Conservation (phyloP, 2,113 vertebrate species). For the Python bivittatus region DNA sequence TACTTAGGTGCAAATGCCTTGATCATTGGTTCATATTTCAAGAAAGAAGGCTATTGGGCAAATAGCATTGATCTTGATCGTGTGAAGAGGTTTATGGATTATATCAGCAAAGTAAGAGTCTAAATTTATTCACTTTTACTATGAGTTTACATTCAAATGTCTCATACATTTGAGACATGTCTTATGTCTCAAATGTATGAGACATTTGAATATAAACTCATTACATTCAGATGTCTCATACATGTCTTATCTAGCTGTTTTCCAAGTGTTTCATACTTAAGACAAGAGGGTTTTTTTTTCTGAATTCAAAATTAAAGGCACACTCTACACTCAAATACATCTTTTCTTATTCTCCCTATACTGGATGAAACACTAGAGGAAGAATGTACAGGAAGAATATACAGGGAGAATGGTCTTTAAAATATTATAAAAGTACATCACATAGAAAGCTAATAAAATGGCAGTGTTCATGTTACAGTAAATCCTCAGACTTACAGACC, state of each 20-base stretch:
- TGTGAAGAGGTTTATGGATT: conserved; percentile 81
- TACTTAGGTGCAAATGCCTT: conserved; percentile 71
- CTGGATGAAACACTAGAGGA: background rate
- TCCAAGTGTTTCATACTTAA: background rate
- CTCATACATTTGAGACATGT: no score
- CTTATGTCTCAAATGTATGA: no score
- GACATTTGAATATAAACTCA: no score
- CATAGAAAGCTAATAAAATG: background rate
- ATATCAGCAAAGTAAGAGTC: conserved; percentile 69
- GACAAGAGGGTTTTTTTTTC: background rate
- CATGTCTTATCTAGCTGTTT: background rate
- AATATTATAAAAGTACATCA: background rate
- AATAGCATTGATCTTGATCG: conserved; percentile 72
- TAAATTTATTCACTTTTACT: conserved; percentile 50
- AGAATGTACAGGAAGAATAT: background rate
- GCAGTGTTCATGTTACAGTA: background rate
- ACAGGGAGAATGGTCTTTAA: background rate
- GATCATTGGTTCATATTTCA: conserved; percentile 87
- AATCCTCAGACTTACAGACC: background rate
- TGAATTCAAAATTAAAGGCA: background rate
- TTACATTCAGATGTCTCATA: background rate
- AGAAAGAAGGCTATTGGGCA: conserved; percentile 81
- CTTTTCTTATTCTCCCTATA: background rate
- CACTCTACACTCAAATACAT: no score
- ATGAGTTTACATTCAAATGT: background rate